These are phyloP conservation scores for Hippoglossus hippoglossus DNA, from an alignment of 2,797 vertebrate genomes.

Conservation along the genomic window DNA sequence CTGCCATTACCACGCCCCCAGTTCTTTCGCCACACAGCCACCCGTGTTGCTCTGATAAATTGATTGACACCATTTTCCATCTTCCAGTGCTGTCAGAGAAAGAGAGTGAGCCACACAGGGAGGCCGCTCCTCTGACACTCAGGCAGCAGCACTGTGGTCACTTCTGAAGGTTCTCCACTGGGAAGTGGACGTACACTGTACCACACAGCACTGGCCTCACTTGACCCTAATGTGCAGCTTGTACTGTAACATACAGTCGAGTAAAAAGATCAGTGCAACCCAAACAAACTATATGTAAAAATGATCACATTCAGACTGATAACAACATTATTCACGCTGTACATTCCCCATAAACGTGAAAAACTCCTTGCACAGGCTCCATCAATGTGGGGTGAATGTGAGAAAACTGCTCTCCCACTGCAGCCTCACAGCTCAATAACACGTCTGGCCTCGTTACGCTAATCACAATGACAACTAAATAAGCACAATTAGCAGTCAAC, in stretches of 20 bases:
- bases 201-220: constrained; percentile 22
- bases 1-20: constrained; percentile 63
- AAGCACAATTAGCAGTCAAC: constrained; percentile 80
- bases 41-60: constrained; percentile 81
- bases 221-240: not conserved
- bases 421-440: constrained; percentile 80
- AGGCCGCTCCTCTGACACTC: constrained; percentile 49
- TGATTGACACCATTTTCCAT: constrained; percentile 87
- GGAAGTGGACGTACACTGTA: constrained; percentile 35
- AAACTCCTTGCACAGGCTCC: constrained; percentile 18
- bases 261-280: not conserved
- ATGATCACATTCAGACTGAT: constrained; percentile 4
- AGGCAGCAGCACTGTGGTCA: constrained; percentile 55
- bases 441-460: constrained; percentile 81
- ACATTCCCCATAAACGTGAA: not conserved
- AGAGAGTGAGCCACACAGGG: constrained; percentile 60
- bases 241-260: not conserved
- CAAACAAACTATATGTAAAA: not conserved
- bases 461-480: constrained; percentile 83
- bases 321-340: not conserved
- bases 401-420: constrained; percentile 40
- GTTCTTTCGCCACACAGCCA: constrained; percentile 69
- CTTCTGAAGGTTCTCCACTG: constrained; percentile 53
- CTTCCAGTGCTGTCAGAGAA: constrained; percentile 75
- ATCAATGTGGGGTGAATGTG: constrained; percentile 22